Evolutionary conservation across 2,888 invertebrate genomes (phyloP), one percentile per base, ranked within the genome.

Genomic region (Doris montereyensis): DNA sequence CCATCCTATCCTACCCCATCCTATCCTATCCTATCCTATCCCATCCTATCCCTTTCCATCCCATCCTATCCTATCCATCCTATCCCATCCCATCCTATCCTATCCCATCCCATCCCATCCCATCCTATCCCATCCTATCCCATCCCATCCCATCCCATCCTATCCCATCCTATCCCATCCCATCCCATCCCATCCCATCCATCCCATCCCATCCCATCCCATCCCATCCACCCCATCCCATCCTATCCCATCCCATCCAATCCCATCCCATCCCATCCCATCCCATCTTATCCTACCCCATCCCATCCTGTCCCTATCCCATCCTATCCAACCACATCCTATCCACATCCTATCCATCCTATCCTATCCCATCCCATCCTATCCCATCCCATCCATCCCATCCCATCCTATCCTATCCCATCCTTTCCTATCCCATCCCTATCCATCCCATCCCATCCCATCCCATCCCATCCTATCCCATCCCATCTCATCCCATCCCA

Each of bases 81-180:
- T 70, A 32, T 32, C 70, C 70, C 21, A 70, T 70, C 70, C 70
- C 34, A 70, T 32, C 24, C 41, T 35, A 72, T 34, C 13, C 57
- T 34, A 71, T n/a, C 67, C 52, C 57, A 8, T 24, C 21, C 58
- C 30, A 13, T 32, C 70, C 3, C 13, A n/a, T 67, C 76, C 41
- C 24, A 76, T 76, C 65, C 41, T 35, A 67, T 76, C 67, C 65
- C 17, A 32, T 70, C 24, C 70, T 30, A 60, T 77, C 71, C 76
- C 67, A 67, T 67, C 76, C 32, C 26, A 65, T 2, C 62, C 35
- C 26, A 60, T 67, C 62, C 70, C 32, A 13, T 17, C 34, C 34
- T 70, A 70, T 34, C 70, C 70, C n/a, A 70, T 32, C 70, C 70
- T 70, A 70, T 32, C 3, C 13, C 30, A 71, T 77, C 60, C 35